Evolutionary conservation across 2,113 vertebrate species (phyloP), one percentile per base, ranked within the genome.

Genomic region (Etheostoma spectabile): DNA sequence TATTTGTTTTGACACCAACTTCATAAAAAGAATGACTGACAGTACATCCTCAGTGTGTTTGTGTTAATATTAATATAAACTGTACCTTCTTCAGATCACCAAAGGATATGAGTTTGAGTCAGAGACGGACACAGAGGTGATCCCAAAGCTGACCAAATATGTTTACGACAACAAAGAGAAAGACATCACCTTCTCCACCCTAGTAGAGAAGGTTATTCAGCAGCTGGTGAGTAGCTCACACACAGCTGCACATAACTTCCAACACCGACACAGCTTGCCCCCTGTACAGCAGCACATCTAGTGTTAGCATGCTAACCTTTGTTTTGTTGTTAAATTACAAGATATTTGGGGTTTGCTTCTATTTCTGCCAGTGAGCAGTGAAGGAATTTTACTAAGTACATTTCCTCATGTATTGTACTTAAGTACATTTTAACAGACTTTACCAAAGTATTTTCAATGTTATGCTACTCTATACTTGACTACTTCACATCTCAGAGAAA

Each of bases 81-180:
- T 59, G 4, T 74, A 11, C 53, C 30, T 59, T 79, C 74, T 80
- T 52, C 90, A 99, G 98, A 96, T 96, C 89, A 95, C 91, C 93
- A 98, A 99, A 94, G 97, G 97, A 79, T 99, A 99, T 0, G 97
- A 97, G 75, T 99, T 99, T 81, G 98, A 99, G 92, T 99, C 98
- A 18, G 97, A 99, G 88, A 99, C 98, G 0, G 98, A 99, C 88
- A 99, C 98, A 5, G 98, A 99, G 91, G 97, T 98, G 2, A 99
- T 99, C 74, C 97, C 98, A 4, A 99, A 99, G 77, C 22, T 99
- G 93, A 96, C 96, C 90, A 99, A 99, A 82, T 99, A 99, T n/a
- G 73, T 99, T 79, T 98, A 97, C 57, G 97, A 99, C 95, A 98
- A 99, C 93, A 95, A 96, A 72, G 98, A 99, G 85, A 93, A 78